Evolutionary conservation across 2,113 vertebrate species (phyloP).

Genomic region (Paratilapia polleni): DNA sequence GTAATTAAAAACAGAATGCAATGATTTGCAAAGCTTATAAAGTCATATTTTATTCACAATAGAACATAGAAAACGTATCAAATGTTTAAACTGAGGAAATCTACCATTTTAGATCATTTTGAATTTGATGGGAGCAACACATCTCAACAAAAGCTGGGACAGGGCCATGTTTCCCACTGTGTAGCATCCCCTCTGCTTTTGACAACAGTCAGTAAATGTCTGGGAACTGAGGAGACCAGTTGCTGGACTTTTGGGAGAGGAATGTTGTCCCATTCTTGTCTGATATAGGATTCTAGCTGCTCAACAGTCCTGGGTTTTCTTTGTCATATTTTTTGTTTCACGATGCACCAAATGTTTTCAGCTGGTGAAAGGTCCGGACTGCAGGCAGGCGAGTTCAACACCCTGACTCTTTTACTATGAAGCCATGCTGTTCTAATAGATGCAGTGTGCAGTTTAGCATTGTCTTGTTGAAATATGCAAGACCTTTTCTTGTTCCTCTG

Average conservation of each 20-base stretch:
- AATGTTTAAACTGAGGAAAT: not conserved
- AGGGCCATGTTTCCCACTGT: not conserved
- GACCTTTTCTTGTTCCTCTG: not conserved
- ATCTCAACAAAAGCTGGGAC: not conserved
- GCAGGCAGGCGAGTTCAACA: not conserved
- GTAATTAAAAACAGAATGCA: not conserved
- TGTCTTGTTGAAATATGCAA: not conserved
- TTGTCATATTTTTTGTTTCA: too few relatives aligned
- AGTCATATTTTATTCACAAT: not conserved
- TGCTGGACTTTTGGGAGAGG: not conserved
- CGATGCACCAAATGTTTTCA: too few relatives aligned
- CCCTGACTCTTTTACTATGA: too few relatives aligned
- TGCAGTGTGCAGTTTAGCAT: too few relatives aligned
- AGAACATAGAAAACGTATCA: not conserved
- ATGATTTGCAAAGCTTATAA: not conserved
- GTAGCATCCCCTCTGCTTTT: not conserved
- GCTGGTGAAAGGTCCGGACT: not conserved
- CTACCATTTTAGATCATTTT: not conserved
- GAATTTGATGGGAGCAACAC: not conserved
- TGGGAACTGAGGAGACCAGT: not conserved
- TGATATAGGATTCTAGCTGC: constrained; percentile 3
- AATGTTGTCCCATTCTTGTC: not conserved
- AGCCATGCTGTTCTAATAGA: not conserved
- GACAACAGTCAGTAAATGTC: not conserved
- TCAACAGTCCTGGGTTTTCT: too few relatives aligned